These are phyloP conservation scores for Panzeria rudis DNA, from an alignment of 2,888 invertebrate species.

Conservation along the genomic window DNA sequence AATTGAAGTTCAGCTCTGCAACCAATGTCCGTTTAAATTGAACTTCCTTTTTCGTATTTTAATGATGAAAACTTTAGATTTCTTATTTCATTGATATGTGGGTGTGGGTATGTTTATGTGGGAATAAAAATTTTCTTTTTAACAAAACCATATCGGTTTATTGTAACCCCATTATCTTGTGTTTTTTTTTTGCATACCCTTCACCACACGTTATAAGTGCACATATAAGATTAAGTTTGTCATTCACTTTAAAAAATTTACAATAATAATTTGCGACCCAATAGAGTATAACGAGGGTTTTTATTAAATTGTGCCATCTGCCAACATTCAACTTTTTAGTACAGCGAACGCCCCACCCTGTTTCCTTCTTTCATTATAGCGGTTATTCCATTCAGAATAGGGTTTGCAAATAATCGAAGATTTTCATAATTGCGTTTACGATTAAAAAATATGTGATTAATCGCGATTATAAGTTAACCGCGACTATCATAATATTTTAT, in stretches of 20 bases:
- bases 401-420: no score
- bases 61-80: conserved; percentile 43
- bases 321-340: no score
- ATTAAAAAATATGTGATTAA: no score
- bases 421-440: no score
- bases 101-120: conserved; percentile 21
- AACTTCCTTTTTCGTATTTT: conserved; percentile 45
- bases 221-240: neutral
- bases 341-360: no score
- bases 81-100: conserved; percentile 46
- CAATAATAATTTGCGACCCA: neutral
- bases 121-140: conserved; percentile 31
- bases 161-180: conserved; percentile 19
- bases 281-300: neutral
- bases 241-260: neutral
- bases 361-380: no score
- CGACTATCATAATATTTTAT: no score
- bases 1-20: conserved; percentile 42
- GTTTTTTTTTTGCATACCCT: neutral
- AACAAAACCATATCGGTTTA: conserved; percentile 45
- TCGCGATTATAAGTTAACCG: no score
- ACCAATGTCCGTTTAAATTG: conserved; percentile 57
- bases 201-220: neutral
- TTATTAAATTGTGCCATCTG: no score
- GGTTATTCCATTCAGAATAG: no score